Evolutionary conservation across 2,888 invertebrate species (phyloP), one percentile per base, ranked within the genome.

Genomic region (Chymomyza procnemis): DNA sequence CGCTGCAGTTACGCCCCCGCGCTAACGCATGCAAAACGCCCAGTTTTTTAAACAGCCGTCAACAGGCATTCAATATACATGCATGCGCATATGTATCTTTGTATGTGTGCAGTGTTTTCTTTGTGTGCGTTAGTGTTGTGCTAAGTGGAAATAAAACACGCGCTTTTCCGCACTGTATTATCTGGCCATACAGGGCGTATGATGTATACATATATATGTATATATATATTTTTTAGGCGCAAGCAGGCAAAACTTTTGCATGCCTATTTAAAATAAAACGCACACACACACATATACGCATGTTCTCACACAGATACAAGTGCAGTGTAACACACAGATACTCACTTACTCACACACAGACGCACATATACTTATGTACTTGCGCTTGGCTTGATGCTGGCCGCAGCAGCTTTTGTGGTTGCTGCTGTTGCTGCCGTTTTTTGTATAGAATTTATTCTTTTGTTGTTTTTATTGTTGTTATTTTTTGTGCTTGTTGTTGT

Each of bases 131-230:
- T 66, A 69, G 75, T 73, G 62, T 74, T 79, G 79, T 81, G 76
- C 81, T 85, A 83, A 83, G 86, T 83, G 86, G 84, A 83, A 83
- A 84, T 83, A 83, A 83, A 83, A 85, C 86, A 85, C 86, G 83
- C 83, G 83, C 79, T 83, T 85, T 85, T 79, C 76, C 84, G 71
- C 81, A 80, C 64, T 67, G 76, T 69, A 81, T 79, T 83, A 80
- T 81, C 78, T 70, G 62, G 64, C 56, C 71, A 64, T 56, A 73
- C 70, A 54, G 70, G 77, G 69, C 75, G 78, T 69, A 74, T 76
- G 77, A 64, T 75, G 78, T 66, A 74, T n/a, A n/a, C n/a, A n/a
- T n/a, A n/a, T n/a, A n/a, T n/a, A n/a, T n/a, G n/a, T n/a, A n/a
- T n/a, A n/a, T 26, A 26, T 71, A 73, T 78, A 61, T 69, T 65